A percentile compares a stretch with the other conserved stretches of the same genome.
Conservation (phyloP, 2,888 invertebrate genomes). For the Biston betularia region DNA sequence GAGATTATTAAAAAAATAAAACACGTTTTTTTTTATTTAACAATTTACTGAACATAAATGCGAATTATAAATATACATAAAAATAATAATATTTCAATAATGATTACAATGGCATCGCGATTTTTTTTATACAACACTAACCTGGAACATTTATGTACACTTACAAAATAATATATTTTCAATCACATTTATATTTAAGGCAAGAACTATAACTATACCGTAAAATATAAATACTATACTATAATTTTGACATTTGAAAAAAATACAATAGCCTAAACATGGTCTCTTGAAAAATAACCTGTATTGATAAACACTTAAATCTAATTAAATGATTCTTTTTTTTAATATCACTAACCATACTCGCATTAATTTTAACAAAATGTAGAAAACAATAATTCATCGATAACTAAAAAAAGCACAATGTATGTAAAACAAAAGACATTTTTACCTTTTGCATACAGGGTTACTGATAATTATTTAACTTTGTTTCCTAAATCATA, state of each 20-base stretch:
- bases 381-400: neutral
- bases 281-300: neutral
- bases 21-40: constrained; percentile 56
- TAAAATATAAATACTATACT: constrained; percentile 1
- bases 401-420: too few relatives aligned
- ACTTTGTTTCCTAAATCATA: too few relatives aligned
- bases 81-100: constrained; percentile 57
- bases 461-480: too few relatives aligned
- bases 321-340: neutral
- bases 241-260: constrained; percentile 47
- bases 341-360: constrained; percentile 12
- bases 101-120: constrained; percentile 77
- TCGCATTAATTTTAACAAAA: constrained; percentile 2
- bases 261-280: neutral
- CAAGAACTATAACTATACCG: constrained; percentile 65
- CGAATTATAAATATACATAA: constrained; percentile 77
- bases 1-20: constrained; percentile 7
- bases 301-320: constrained; percentile 7
- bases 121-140: constrained; percentile 70
- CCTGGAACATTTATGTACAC: constrained; percentile 67
- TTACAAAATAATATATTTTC: constrained; percentile 57
- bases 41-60: constrained; percentile 80
- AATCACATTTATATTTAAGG: constrained; percentile 66
- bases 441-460: too few relatives aligned
- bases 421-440: too few relatives aligned